phyloP scores from a whole-genome alignment of 53 echinoderm and acorn worm species.

The Mesocentrotus franciscanus region DNA sequence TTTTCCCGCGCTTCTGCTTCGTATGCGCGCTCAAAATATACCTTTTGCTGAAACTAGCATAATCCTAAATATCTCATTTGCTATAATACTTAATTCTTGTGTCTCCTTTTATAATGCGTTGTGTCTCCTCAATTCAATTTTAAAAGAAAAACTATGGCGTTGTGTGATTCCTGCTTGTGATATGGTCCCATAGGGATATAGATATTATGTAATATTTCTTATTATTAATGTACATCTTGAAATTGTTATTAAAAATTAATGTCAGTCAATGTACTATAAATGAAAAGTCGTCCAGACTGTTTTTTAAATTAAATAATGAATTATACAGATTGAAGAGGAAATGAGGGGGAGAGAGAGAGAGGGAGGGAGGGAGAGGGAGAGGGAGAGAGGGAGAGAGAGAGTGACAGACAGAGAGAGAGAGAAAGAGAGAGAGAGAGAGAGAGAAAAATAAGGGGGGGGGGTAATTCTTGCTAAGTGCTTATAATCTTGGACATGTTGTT shows the following conservation, averaged over 20 bases:
- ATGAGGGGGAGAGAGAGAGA: not conserved
- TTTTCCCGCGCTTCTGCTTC: not conserved
- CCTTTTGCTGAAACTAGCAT: not conserved
- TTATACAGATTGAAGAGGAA: not conserved
- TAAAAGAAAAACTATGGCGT: not conserved
- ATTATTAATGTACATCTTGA: constrained; percentile 63
- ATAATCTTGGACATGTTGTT: no score
- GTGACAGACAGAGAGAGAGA: not conserved
- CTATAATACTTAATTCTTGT: not conserved
- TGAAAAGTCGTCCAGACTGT: no score
- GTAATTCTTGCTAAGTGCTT: not conserved
- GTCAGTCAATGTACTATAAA: constrained; percentile 65
- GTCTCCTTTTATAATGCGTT: constrained; percentile 1
- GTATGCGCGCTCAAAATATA: not conserved
- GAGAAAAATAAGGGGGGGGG: not conserved
- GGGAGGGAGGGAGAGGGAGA: not conserved
- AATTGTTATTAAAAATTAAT: constrained; percentile 39
- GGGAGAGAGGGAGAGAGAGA: not conserved
- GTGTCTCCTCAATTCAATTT: not conserved
- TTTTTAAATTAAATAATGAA: not conserved
- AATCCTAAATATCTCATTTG: not conserved
- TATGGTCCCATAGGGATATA: constrained; percentile 52
- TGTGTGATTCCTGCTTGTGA: constrained; percentile 65
- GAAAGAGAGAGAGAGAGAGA: not conserved
- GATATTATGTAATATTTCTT: constrained; percentile 29